Base-by-base conservation (phyloP, 2,113 vertebrate species). In the Atlantisia rogersi region DNA sequence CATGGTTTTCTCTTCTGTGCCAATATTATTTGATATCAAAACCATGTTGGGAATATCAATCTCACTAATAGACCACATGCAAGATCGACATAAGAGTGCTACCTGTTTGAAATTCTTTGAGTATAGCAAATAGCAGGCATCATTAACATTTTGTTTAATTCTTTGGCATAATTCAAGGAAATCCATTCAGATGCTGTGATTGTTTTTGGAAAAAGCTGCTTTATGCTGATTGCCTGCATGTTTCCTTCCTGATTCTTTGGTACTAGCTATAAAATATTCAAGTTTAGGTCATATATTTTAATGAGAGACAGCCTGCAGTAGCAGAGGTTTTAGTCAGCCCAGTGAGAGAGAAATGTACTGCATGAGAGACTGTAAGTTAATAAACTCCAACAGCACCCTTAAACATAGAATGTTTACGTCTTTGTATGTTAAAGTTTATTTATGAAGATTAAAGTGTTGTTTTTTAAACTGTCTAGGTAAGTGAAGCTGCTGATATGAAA, bases 91-190 rank as follows among this genome's bases (percentile, higher is more conserved):
- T 80, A 59, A 69, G 37, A 71, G 21, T 70, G 31, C 29, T 92
- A 70, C 48, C 40, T 83, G 40, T 67, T 29, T 64, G 22, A 28
- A 1, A 2, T 88, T 91, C 44, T 65, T 89, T 65, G 31, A 91
- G n/a, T 62, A 24, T 15, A 73, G 68, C 11, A 86, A 83, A 53
- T 94, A 75, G 79, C 64, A 82, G 55, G 5, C 31, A 86, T 94
- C 69, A 69, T 92, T 92, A 86, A 74, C 77, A 37, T 83, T 70
- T 86, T 90, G 88, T 96, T 96, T 96, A 92, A 79, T 95, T 90
- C 60, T 94, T 86, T 8, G 6, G 16, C 55, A 95, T 96, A 96
- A 94, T 97, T 94, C 75, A 96, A 95, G 95, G 94, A 97, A 96
- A 96, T 94, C 39, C 79, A 96, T 92, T 94, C 64, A 74, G 82